phyloP scores from a whole-genome alignment of 2,797 vertebrate species.

The Rhodeus uyekii region DNA sequence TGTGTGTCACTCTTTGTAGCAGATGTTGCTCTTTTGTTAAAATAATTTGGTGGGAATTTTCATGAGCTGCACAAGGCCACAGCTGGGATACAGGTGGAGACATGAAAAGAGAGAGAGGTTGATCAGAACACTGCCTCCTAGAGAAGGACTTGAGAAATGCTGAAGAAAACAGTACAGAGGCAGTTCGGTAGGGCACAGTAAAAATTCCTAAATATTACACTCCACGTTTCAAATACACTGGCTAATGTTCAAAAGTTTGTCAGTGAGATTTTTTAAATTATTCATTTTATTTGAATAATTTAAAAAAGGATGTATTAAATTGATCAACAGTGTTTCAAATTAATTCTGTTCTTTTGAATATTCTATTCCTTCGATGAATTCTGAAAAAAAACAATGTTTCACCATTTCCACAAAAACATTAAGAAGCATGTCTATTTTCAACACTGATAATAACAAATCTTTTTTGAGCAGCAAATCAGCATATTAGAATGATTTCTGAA shows the following conservation, averaged over 20 bases:
- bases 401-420: not conserved
- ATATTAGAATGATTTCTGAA: not conserved
- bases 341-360: too few relatives aligned
- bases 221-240: too few relatives aligned
- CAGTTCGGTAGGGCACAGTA: not conserved
- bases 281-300: too few relatives aligned
- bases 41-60: conserved; percentile 79
- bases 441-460: not conserved
- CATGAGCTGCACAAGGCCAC: conserved; percentile 69
- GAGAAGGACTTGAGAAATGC: conserved; percentile 40
- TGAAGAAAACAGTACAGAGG: conserved; percentile 4
- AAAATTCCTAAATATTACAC: too few relatives aligned
- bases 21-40: conserved; percentile 73
- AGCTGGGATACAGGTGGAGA: conserved; percentile 77
- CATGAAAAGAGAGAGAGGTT: not conserved
- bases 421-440: not conserved
- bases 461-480: not conserved
- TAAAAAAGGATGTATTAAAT: too few relatives aligned
- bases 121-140: conserved; percentile 48
- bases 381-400: not conserved
- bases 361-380: too few relatives aligned
- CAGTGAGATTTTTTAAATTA: too few relatives aligned
- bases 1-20: conserved; percentile 47
- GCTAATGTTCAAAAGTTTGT: too few relatives aligned
- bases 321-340: too few relatives aligned